A percentile compares a stretch with the other conserved stretches of the same genome.
Evolutionary conservation across 1,140 invertebrate genomes (phyloP).

Genomic region (Aplysia californica): DNA sequence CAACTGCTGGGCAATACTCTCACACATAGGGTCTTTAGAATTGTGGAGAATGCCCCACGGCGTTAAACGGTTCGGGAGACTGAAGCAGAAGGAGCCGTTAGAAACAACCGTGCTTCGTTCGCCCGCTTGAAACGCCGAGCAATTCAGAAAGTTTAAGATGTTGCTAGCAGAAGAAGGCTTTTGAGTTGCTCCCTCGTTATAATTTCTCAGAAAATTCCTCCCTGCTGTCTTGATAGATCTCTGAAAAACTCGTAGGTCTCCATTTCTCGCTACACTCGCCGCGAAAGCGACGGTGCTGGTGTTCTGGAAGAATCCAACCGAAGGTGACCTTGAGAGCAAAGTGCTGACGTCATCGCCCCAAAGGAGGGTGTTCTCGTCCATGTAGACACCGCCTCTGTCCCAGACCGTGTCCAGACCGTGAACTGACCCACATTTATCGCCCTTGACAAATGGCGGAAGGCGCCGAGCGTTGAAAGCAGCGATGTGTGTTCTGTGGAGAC

Average conservation of each 20-base stretch:
- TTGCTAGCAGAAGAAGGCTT: too few relatives aligned
- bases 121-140: too few relatives aligned
- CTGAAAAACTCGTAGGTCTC: neutral
- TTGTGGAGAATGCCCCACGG: neutral
- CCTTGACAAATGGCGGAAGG: neutral
- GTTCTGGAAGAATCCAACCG: too few relatives aligned
- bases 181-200: too few relatives aligned
- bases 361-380: neutral
- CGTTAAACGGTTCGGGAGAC: neutral
- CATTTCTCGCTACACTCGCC: too few relatives aligned
- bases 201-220: neutral
- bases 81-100: neutral
- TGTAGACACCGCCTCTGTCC: neutral
- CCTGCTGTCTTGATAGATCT: neutral
- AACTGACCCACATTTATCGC: neutral
- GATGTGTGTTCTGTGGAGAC: neutral
- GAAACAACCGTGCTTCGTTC: neutral
- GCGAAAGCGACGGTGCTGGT: too few relatives aligned
- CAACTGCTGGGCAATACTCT: neutral
- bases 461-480: neutral
- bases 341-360: neutral
- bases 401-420: neutral
- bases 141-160: too few relatives aligned
- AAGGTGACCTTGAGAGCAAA: too few relatives aligned
- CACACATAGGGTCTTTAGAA: neutral